phyloP scores from a whole-genome alignment of 2,797 vertebrate genomes.

The Anguilla obscura region DNA sequence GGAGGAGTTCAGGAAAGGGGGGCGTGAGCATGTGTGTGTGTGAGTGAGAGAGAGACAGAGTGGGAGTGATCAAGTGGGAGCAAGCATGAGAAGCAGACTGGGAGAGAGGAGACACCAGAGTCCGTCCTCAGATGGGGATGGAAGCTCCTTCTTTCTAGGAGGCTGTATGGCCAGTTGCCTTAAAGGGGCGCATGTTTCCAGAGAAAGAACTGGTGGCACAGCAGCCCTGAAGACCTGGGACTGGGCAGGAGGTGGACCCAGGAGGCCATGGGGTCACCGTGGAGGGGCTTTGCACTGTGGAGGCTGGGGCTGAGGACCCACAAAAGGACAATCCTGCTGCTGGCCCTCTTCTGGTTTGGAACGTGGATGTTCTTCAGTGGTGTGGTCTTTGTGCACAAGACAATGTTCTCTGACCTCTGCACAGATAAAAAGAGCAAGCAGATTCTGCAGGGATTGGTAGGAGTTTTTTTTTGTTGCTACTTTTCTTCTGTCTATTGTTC shows the following conservation, averaged over 20 bases:
- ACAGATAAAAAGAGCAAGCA: constrained; percentile 83
- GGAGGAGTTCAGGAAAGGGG: not conserved
- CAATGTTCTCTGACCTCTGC: constrained; percentile 85
- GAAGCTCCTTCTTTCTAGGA: not conserved
- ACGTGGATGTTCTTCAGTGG: constrained; percentile 81
- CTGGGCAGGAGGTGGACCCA: not conserved
- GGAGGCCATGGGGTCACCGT: constrained; percentile 40
- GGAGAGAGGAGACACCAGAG: not conserved
- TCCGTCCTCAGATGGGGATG: not conserved
- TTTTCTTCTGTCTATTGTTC: not conserved
- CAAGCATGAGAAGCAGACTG: not conserved
- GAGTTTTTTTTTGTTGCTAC: constrained; percentile 36
- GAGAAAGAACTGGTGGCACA: not conserved
- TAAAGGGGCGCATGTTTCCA: constrained; percentile 7
- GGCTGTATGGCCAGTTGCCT: constrained; percentile 6
- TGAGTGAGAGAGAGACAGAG: not conserved
- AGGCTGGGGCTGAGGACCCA: constrained; percentile 69
- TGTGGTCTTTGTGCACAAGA: constrained; percentile 79
- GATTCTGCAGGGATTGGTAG: constrained; percentile 89
- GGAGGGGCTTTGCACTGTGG: constrained; percentile 55
- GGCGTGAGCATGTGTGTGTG: not conserved
- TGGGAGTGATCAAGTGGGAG: constrained; percentile 17
- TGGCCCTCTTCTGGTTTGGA: constrained; percentile 78
- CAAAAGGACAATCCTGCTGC: constrained; percentile 70
- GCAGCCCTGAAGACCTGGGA: not conserved